A percentile compares a stretch with the other conserved stretches of the same genome.
phyloP scores from a whole-genome alignment of 1,140 invertebrate genomes.

The Drosophila dunni region DNA sequence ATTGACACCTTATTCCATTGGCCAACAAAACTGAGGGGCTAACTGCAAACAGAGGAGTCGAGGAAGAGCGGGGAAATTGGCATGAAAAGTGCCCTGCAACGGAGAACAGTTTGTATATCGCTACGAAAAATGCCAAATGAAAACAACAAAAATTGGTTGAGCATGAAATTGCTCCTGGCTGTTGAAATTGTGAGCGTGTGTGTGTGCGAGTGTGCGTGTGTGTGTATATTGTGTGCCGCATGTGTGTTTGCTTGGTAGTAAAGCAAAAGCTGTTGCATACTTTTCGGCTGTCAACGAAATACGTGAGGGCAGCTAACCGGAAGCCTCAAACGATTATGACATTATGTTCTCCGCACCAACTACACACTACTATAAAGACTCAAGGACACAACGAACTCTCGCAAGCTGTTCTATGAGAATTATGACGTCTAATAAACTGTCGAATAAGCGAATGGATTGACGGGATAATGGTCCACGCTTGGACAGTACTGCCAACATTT shows the following conservation, averaged over 20 bases:
- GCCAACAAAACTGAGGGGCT: constrained; percentile 8
- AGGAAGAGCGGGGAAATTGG: background rate
- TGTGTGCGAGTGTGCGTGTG: constrained; percentile 4
- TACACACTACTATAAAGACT: constrained; percentile 9
- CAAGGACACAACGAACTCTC: background rate
- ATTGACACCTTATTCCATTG: constrained; percentile 63
- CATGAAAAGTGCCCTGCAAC: constrained; percentile 14
- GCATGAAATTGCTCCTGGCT: constrained; percentile 71
- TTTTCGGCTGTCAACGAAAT: constrained; percentile 49
- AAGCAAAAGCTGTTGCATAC: constrained; percentile 64
- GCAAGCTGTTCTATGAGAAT: constrained; percentile 1
- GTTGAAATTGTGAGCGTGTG: background rate
- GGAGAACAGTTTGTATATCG: constrained; percentile 44
- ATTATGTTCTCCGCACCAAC: constrained; percentile 38
- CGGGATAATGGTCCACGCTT: background rate
- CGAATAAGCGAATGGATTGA: background rate
- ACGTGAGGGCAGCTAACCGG: constrained; percentile 56
- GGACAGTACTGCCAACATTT: too few relatives aligned
- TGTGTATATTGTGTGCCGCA: background rate
- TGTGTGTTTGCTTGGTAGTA: constrained; percentile 6
- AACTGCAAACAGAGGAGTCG: background rate
- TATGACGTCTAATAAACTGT: background rate
- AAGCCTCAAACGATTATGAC: constrained; percentile 60
- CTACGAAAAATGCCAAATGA: constrained; percentile 66
- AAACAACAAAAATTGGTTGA: constrained; percentile 78